Evolutionary conservation across 1,140 invertebrate species (phyloP).

Genomic region (Cydia pomonella): DNA sequence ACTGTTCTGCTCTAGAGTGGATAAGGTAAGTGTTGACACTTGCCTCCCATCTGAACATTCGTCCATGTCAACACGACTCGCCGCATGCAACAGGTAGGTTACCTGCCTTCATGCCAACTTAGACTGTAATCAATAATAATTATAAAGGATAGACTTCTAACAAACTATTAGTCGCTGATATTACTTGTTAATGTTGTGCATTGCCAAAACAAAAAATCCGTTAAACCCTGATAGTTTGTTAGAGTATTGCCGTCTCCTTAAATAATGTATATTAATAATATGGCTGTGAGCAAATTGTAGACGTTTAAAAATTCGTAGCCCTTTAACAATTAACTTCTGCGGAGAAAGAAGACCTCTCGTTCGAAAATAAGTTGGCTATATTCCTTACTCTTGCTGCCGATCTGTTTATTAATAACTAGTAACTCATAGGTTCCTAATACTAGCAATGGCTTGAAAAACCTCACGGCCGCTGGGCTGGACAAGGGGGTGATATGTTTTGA

Average conservation of each 20-base stretch:
- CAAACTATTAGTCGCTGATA: not conserved
- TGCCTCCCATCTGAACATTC: slow-evolving; percentile 7
- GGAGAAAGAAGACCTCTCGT: not conserved
- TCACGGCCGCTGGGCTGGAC: not conserved
- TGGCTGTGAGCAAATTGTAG: slow-evolving; percentile 28
- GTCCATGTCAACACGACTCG: not conserved
- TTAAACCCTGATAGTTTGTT: not conserved
- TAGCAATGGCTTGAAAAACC: not conserved
- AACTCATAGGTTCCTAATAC: not conserved
- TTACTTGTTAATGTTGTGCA: not conserved
- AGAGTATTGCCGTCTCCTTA: slow-evolving; percentile 10
- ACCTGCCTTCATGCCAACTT: not conserved
- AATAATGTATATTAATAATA: slow-evolving; percentile 25
- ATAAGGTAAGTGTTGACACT: not conserved
- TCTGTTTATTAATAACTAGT: slow-evolving; percentile 3
- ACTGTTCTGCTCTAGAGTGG: slow-evolving; percentile 5
- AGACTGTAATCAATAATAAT: slow-evolving; percentile 22
- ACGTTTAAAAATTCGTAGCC: not conserved
- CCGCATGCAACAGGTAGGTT: not conserved
- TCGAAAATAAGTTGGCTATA: not conserved
- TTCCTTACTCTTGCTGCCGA: not conserved
- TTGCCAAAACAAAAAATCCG: not conserved
- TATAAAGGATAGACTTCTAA: slow-evolving; percentile 7
- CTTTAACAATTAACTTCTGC: not conserved
- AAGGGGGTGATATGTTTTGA: too few species aligned